These are phyloP conservation scores for Gobius niger DNA, from an alignment of 2,113 vertebrate genomes.

Conservation along the genomic window DNA sequence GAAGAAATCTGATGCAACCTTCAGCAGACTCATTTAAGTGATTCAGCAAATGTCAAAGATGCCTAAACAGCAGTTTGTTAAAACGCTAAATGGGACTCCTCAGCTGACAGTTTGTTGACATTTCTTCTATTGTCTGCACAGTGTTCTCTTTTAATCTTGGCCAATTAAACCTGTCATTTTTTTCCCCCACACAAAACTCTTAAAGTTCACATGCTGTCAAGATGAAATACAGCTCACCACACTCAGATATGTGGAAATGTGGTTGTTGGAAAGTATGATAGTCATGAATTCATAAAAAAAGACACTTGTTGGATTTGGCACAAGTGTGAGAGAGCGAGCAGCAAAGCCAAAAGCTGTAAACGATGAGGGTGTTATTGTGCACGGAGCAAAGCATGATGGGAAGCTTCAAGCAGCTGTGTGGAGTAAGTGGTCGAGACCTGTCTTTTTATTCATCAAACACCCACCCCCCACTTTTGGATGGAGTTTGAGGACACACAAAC, in stretches of 20 bases:
- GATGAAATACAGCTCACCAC: slow-evolving; percentile 10
- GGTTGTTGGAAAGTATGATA: slow-evolving; percentile 41
- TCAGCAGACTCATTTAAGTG: slow-evolving; percentile 45
- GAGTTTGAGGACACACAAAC: slow-evolving; percentile 38
- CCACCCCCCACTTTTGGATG: slow-evolving; percentile 19
- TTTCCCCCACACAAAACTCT: slow-evolving; percentile 7
- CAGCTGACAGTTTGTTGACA: slow-evolving; percentile 55
- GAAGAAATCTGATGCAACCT: slow-evolving; percentile 15
- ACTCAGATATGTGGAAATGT: slow-evolving; percentile 30
- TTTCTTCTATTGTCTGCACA: slow-evolving; percentile 35
- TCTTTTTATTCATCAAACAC: slow-evolving; percentile 64
- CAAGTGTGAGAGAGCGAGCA: slow-evolving; percentile 55
- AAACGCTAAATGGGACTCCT: slow-evolving; percentile 37
- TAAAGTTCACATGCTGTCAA: slow-evolving; percentile 27
- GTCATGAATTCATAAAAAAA: slow-evolving; percentile 21
- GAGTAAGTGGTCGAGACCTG: slow-evolving; percentile 62
- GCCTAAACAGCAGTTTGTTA: slow-evolving; percentile 46
- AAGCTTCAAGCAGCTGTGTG: slow-evolving; percentile 45
- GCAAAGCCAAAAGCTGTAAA: slow-evolving; percentile 62
- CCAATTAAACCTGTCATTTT: slow-evolving; percentile 37
- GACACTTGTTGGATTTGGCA: slow-evolving; percentile 63
- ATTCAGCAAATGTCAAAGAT: slow-evolving; percentile 52
- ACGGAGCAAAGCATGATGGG: slow-evolving; percentile 71
- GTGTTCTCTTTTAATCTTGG: slow-evolving; percentile 30
- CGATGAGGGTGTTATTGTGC: slow-evolving; percentile 49